Evolutionary conservation across 1,140 invertebrate species (phyloP).

Genomic region (Musca domestica): DNA sequence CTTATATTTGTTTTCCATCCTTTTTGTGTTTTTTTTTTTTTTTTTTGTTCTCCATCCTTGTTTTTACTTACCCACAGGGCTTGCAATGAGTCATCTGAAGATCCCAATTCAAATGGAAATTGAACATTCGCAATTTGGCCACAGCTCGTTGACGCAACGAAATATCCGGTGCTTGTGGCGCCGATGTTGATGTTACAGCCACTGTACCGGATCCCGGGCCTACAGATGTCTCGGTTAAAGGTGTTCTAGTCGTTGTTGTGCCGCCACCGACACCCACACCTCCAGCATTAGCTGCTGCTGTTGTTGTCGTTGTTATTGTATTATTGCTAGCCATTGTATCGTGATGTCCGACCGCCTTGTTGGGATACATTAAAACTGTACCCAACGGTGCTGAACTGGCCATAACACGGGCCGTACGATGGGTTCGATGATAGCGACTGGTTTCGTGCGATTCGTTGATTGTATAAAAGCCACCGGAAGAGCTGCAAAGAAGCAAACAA

Average conservation of each 20-base stretch:
- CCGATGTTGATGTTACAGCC: background rate
- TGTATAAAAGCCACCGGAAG: conserved; percentile 49
- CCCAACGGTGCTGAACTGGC: conserved; percentile 49
- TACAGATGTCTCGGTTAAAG: too few relatives aligned
- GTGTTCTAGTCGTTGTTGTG: background rate
- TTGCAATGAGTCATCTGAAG: conserved; percentile 54
- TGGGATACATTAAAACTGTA: conserved; percentile 52
- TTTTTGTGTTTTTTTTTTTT: background rate
- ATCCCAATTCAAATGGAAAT: conserved; percentile 54
- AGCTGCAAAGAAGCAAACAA: conserved; percentile 30
- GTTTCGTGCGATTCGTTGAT: conserved; percentile 37
- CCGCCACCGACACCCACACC: background rate
- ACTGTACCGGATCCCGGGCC: too few relatives aligned
- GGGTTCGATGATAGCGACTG: conserved; percentile 23
- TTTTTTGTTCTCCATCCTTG: background rate
- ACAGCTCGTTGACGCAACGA: conserved; percentile 52
- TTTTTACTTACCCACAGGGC: conserved; percentile 49
- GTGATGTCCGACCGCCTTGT: conserved; percentile 32
- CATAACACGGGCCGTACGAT: conserved; percentile 38
- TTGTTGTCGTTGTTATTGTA: background rate
- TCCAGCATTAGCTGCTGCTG: background rate
- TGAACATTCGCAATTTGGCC: conserved; percentile 53
- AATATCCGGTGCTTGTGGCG: conserved; percentile 37
- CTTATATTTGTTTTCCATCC: too few relatives aligned
- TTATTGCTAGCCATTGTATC: background rate